Evolutionary conservation across 2,797 vertebrate species (phyloP).

Genomic region (Channallabes apus): DNA sequence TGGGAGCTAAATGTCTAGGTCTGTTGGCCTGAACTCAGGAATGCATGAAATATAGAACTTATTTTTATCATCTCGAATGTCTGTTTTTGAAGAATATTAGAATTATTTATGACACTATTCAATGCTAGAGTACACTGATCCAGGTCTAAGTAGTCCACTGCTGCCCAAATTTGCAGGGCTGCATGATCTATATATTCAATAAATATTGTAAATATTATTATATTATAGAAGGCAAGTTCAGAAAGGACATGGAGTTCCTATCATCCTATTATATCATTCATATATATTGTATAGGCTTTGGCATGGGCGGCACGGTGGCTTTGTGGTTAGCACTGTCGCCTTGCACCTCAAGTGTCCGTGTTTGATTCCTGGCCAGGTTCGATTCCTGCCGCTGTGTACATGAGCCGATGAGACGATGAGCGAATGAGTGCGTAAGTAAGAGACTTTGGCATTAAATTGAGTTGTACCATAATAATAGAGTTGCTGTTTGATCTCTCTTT

Average conservation of each 20-base stretch:
- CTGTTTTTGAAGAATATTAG: background rate
- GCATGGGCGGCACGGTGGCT: no score
- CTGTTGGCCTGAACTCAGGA: background rate
- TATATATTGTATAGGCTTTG: background rate
- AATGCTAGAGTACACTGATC: background rate
- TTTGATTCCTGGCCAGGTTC: no score
- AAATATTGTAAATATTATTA: background rate
- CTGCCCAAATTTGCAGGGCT: background rate
- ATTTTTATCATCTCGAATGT: background rate
- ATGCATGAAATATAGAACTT: background rate
- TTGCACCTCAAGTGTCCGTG: no score
- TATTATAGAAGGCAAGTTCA: background rate
- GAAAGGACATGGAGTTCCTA: background rate
- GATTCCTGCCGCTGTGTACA: no score
- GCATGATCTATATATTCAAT: background rate
- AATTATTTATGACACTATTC: background rate
- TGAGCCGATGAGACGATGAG: background rate
- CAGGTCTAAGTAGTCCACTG: background rate
- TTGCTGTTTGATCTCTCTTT: background rate
- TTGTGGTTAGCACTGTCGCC: no score
- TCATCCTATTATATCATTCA: background rate
- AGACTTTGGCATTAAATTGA: background rate
- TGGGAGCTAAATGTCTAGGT: background rate
- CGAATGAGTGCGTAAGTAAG: no score
- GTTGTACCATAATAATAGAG: background rate